phyloP scores from a whole-genome alignment of 2,113 vertebrate genomes.

The Vidua macroura region DNA sequence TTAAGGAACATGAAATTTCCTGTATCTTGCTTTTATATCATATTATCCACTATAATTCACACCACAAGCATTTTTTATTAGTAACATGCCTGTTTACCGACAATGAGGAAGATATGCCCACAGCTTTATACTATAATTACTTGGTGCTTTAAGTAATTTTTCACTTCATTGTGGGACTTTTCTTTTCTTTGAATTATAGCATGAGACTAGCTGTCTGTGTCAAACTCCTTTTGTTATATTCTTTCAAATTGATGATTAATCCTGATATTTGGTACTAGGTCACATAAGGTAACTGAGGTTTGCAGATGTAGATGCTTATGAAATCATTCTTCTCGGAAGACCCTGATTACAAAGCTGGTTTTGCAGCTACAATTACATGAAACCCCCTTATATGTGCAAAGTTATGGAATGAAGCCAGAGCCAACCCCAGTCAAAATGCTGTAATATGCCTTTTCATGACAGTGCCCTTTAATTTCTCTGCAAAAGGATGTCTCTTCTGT shows the following conservation, averaged over 20 bases:
- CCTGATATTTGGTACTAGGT: background rate
- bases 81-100: background rate
- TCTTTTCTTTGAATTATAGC: background rate
- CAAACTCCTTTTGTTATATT: background rate
- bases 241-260: background rate
- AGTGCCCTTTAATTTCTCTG: background rate
- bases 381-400: background rate
- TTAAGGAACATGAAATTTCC: background rate
- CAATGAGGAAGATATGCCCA: background rate
- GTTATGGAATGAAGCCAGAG: background rate
- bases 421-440: background rate
- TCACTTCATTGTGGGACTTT: background rate
- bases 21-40: background rate
- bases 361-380: background rate
- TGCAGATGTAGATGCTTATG: background rate
- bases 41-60: background rate
- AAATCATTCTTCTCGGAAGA: background rate
- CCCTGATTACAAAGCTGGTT: background rate
- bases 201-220: background rate
- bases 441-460: background rate
- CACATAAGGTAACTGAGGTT: background rate
- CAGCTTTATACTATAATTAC: background rate
- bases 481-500: background rate
- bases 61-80: background rate
- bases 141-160: background rate